A percentile compares a stretch with the other conserved stretches of the same genome.
phyloP scores from a whole-genome alignment of 1,140 invertebrate genomes.

The Wiebesia pumilae region DNA sequence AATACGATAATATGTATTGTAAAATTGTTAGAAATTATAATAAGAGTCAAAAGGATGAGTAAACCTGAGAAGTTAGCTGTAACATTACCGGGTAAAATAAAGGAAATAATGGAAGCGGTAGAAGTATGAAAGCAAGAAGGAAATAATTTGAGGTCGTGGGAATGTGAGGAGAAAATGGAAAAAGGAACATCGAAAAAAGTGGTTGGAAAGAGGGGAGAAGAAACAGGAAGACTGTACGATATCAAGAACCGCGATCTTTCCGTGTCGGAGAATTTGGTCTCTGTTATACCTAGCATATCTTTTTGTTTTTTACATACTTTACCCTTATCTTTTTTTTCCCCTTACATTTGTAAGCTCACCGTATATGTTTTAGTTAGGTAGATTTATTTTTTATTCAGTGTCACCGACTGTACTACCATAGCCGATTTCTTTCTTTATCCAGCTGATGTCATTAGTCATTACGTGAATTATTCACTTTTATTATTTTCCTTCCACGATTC shows the following conservation, averaged over 20 bases:
- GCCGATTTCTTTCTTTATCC: background rate
- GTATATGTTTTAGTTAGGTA: background rate
- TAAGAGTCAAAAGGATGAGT: too few relatives aligned
- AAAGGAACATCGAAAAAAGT: background rate
- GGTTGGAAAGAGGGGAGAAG: background rate
- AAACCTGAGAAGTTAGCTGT: too few relatives aligned
- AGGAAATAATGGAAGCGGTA: background rate
- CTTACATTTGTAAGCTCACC: background rate
- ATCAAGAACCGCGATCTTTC: constrained; percentile 44
- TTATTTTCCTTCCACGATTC: constrained; percentile 7
- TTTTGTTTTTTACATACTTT: background rate
- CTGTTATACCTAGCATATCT: background rate
- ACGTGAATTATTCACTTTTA: constrained; percentile 42
- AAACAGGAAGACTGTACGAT: background rate
- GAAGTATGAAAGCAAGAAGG: background rate
- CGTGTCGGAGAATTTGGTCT: background rate
- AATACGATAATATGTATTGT: too few relatives aligned
- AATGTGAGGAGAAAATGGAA: background rate
- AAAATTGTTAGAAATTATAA: too few relatives aligned
- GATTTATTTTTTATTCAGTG: background rate
- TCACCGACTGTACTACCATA: constrained; percentile 14
- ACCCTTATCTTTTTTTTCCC: background rate
- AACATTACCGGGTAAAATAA: background rate
- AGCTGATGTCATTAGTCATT: background rate
- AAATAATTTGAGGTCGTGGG: background rate